Conservation (phyloP, 1,140 invertebrate genomes). For the Pachyrhynchus sulphureomaculatus region DNA sequence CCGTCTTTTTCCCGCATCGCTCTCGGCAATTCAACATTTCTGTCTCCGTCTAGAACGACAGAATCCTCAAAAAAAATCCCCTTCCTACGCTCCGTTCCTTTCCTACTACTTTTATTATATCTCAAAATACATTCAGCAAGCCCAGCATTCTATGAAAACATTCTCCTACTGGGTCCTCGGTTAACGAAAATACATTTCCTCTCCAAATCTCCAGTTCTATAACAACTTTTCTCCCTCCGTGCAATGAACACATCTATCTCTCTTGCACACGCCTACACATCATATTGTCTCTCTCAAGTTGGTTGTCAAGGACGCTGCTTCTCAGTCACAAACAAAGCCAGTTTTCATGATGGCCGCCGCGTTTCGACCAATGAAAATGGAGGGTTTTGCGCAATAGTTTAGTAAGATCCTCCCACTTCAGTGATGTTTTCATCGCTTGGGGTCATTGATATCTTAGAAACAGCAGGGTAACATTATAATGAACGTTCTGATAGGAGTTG, state of each 20-base stretch:
- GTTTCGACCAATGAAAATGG: slow-evolving; percentile 5
- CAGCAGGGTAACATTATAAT: slow-evolving; percentile 12
- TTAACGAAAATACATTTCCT: no score
- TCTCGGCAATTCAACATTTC: not conserved
- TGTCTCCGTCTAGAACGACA: not conserved
- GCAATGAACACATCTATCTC: not conserved
- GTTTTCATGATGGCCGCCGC: slow-evolving; percentile 27
- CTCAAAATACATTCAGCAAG: not conserved
- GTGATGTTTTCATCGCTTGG: slow-evolving; percentile 3
- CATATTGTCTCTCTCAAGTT: not conserved
- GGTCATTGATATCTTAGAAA: slow-evolving; percentile 28
- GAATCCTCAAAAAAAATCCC: not conserved
- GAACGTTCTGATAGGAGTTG: slow-evolving; percentile 1
- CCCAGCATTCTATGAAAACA: not conserved
- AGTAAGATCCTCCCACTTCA: slow-evolving; percentile 6
- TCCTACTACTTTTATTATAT: not conserved
- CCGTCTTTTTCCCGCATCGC: not conserved
- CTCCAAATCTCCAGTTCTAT: no score
- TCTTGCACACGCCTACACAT: not conserved
- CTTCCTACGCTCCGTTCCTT: not conserved
- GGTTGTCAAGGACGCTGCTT: not conserved
- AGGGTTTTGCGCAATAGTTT: not conserved
- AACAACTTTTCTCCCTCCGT: not conserved
- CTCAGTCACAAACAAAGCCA: not conserved
- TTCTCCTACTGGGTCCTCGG: not conserved